phyloP scores from a whole-genome alignment of 2,888 invertebrate species.

The Caprella mutica region DNA sequence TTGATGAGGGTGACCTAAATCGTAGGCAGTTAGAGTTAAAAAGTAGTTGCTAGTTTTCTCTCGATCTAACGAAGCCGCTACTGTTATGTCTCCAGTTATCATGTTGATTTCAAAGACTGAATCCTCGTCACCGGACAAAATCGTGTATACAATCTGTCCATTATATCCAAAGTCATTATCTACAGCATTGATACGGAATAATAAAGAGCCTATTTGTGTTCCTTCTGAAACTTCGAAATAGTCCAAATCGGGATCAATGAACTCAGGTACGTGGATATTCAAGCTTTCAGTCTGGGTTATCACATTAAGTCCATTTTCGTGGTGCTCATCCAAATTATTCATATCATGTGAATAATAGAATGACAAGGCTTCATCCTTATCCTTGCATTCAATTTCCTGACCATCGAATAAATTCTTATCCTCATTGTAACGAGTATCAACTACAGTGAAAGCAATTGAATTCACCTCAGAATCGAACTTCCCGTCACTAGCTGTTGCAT shows the following conservation, averaged over 20 bases:
- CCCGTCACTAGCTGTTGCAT: slow-evolving; percentile 84
- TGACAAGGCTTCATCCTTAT: slow-evolving; percentile 1
- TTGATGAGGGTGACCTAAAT: slow-evolving; percentile 70
- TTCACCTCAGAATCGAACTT: slow-evolving; percentile 81
- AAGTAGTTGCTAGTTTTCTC: slow-evolving; percentile 72
- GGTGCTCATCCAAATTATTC: background rate
- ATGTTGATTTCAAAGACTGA: slow-evolving; percentile 78
- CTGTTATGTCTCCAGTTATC: slow-evolving; percentile 69
- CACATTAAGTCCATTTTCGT: no score
- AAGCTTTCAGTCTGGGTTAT: no score
- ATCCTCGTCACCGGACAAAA: slow-evolving; percentile 68
- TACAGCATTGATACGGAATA: slow-evolving; percentile 33
- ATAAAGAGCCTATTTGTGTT: slow-evolving; percentile 54
- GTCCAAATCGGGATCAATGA: slow-evolving; percentile 61
- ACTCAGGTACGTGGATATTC: slow-evolving; percentile 77
- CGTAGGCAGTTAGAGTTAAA: slow-evolving; percentile 74
- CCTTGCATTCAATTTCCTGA: background rate
- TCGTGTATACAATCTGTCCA: slow-evolving; percentile 74
- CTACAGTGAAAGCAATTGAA: slow-evolving; percentile 60
- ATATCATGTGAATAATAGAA: no score
- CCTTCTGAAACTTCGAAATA: slow-evolving; percentile 77
- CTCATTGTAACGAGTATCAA: slow-evolving; percentile 40
- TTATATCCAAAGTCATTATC: slow-evolving; percentile 70
- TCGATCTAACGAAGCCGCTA: slow-evolving; percentile 76
- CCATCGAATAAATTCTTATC: background rate